Evolutionary conservation across 1,140 invertebrate species (phyloP), one percentile per base, ranked within the genome.

Genomic region (Elymnias hypermnestra): DNA sequence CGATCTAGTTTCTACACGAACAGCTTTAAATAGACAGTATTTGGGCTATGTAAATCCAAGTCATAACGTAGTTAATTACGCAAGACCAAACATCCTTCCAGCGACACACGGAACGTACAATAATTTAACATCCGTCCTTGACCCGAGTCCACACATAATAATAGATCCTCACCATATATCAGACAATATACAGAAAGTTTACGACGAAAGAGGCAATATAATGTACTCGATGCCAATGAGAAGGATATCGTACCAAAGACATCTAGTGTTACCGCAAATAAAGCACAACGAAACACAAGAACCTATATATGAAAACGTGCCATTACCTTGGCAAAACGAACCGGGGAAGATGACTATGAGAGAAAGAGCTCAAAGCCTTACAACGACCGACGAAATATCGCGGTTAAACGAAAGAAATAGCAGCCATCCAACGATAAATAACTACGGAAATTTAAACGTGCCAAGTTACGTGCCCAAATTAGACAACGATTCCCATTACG

Each of bases 251-350:
- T 87, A 83, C 52, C 74, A 77, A 57, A 64, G 83, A 48, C 78
- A 87, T 57, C 65, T 88, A 45, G 84, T 89, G 18, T 50, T 89
- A 5, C 87, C 87, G 2, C 76, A 86, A n/a, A 77, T 81, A 31
- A 83, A 86, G 39, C 82, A 82, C 10, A 79, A 63, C 18, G 85
- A 87, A 51, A 78, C 88, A 0, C 84, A 87, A 12, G 93, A 94
- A 67, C 93, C 93, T 1, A 94, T 94, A 45, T 94, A 94, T 68
- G 92, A 94, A 67, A 94, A 94, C 58, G 91, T 94, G 5, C 92
- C 92, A 5, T 57, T 92, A 13, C 87, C 89, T 0, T 90, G 89
- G 81, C 88, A 89, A 41, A 88, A 83, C 50, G 87, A 88, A 40
- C n/a, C n/a, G n/a, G 59, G 59, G 1, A 66, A 69, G 19, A 31